These are phyloP conservation scores for Silurus glanis DNA, from an alignment of 2,113 vertebrate genomes.

Conservation along the genomic window DNA sequence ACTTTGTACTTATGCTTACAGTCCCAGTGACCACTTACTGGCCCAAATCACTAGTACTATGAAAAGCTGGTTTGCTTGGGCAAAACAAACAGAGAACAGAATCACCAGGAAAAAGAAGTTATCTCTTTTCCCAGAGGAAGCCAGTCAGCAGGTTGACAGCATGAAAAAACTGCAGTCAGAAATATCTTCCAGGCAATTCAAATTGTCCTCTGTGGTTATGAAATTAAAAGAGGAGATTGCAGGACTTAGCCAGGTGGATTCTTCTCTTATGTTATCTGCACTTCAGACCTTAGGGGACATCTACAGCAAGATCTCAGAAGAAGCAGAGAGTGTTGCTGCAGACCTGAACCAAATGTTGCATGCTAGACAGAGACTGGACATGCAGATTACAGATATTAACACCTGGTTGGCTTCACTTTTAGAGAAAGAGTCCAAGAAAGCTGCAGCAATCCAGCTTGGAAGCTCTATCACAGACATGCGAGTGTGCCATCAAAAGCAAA, in stretches of 20 bases:
- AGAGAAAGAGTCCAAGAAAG: constrained; percentile 58
- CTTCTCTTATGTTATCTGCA: constrained; percentile 59
- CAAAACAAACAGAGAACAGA: constrained; percentile 69
- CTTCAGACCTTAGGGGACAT: constrained; percentile 72
- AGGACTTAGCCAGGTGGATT: constrained; percentile 59
- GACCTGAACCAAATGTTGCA: constrained; percentile 74
- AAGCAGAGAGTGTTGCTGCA: constrained; percentile 70
- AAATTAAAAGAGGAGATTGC: constrained; percentile 64
- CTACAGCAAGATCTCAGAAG: constrained; percentile 72
- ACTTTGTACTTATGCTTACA: constrained; percentile 33
- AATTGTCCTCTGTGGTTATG: constrained; percentile 65
- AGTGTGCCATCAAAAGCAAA: constrained; percentile 58
- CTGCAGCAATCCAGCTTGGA: constrained; percentile 43
- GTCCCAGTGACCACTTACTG: constrained; percentile 47
- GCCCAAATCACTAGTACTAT: constrained; percentile 67
- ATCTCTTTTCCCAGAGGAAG: constrained; percentile 79
- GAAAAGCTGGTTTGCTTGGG: constrained; percentile 75
- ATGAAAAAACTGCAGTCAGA: constrained; percentile 72
- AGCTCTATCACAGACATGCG: constrained; percentile 62
- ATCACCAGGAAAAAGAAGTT: constrained; percentile 62
- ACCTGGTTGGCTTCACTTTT: constrained; percentile 65
- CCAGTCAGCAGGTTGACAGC: constrained; percentile 75
- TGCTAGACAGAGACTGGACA: constrained; percentile 74
- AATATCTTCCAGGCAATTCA: constrained; percentile 68
- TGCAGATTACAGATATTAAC: constrained; percentile 70